These are phyloP conservation scores for Falco concolor DNA, from an alignment of 2,797 vertebrate species.

Conservation along the genomic window DNA sequence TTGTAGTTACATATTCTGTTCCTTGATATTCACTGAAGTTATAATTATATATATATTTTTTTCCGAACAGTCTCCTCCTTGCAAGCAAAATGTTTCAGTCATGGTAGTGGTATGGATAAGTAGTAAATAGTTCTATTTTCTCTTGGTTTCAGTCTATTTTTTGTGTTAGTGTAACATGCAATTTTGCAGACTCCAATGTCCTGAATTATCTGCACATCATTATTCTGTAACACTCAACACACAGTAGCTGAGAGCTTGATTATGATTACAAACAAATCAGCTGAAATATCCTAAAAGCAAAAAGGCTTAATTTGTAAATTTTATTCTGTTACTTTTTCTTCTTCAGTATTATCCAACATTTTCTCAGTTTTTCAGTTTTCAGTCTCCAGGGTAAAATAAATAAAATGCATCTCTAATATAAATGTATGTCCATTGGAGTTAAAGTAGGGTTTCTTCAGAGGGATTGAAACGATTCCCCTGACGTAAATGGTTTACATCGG, in stretches of 20 bases:
- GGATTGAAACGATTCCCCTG: slow-evolving; percentile 43
- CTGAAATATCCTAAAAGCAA: neutral
- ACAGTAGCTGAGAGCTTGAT: neutral
- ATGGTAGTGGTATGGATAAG: neutral
- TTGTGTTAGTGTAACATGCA: neutral
- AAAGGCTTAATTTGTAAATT: slow-evolving; percentile 20
- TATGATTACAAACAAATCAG: slow-evolving; percentile 16
- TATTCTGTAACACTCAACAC: neutral
- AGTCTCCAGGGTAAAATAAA: neutral
- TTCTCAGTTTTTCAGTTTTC: slow-evolving; percentile 18
- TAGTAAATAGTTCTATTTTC: neutral
- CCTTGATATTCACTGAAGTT: neutral
- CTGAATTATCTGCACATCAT: neutral
- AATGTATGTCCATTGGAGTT: slow-evolving; percentile 16
- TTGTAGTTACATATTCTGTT: neutral
- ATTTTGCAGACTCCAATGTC: neutral
- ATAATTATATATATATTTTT: neutral
- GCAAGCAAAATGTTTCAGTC: neutral
- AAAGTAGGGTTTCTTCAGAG: slow-evolving; percentile 34
- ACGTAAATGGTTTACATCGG: slow-evolving; percentile 2
- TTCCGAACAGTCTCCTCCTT: neutral
- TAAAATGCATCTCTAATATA: slow-evolving; percentile 13
- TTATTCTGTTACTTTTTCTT: slow-evolving; percentile 19
- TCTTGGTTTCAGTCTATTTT: neutral
- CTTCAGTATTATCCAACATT: neutral